A percentile compares a stretch with the other conserved stretches of the same genome.
These are phyloP conservation scores for Porites lutea DNA, from an alignment of 64 coral and sea anemone genomes.

Conservation along the genomic window DNA sequence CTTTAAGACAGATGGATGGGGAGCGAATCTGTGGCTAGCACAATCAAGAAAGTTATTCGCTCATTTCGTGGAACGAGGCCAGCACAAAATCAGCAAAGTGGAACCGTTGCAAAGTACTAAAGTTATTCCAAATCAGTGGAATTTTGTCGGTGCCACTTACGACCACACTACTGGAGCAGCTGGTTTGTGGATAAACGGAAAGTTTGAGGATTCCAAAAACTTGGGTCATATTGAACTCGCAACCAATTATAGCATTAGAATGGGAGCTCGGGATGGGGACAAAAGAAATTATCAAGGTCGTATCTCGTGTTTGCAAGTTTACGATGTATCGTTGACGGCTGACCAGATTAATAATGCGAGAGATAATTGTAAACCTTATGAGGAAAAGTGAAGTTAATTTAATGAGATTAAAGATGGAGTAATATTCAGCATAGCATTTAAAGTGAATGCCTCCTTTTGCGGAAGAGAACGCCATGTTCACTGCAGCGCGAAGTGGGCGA, in stretches of 20 bases:
- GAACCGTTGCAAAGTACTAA: slow-evolving; percentile 16
- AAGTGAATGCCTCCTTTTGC: no score
- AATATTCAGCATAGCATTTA: no score
- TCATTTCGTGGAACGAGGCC: neutral
- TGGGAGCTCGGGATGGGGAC: slow-evolving; percentile 27
- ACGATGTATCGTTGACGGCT: neutral
- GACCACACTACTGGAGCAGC: slow-evolving; percentile 50
- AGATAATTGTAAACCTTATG: slow-evolving; percentile 42
- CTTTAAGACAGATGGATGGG: slow-evolving; percentile 28
- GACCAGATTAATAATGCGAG: slow-evolving; percentile 35
- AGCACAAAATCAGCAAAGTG: neutral
- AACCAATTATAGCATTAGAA: slow-evolving; percentile 34
- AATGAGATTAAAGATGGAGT: neutral
- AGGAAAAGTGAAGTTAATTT: neutral
- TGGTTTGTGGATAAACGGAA: slow-evolving; percentile 47
- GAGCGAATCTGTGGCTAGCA: slow-evolving; percentile 43
- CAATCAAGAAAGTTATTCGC: slow-evolving; percentile 10
- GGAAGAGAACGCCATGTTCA: no score
- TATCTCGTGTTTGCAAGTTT: slow-evolving; percentile 51
- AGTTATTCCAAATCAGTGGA: slow-evolving; percentile 40
- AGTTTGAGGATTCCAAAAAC: slow-evolving; percentile 3
- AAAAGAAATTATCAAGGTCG: slow-evolving; percentile 35
- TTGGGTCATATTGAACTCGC: slow-evolving; percentile 26
- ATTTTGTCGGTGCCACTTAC: slow-evolving; percentile 43
- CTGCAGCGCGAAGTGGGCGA: no score